Conservation (phyloP, 2,888 invertebrate genomes). For the Xestia xanthographa region DNA sequence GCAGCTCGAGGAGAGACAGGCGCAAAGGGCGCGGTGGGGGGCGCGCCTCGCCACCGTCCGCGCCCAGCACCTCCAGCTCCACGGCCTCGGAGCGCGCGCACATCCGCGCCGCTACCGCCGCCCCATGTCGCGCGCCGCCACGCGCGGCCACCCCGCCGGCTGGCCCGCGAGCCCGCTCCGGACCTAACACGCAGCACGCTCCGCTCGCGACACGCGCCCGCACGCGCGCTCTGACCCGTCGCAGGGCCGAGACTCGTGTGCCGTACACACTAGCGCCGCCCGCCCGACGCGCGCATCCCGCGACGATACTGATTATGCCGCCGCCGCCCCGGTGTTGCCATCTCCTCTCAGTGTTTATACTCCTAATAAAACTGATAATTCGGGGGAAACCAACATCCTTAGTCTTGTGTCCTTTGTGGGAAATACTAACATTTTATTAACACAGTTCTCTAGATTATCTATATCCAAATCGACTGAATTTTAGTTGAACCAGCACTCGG, state of each 20-base stretch:
- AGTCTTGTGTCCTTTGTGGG: slow-evolving; percentile 16
- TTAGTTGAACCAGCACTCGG: neutral
- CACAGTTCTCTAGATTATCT: neutral
- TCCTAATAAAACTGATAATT: slow-evolving; percentile 46
- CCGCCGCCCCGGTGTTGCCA: slow-evolving; percentile 75
- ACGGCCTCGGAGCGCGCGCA: slow-evolving; percentile 95
- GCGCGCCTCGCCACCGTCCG: slow-evolving; percentile 94
- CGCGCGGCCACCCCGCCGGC: slow-evolving; percentile 79
- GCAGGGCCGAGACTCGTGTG: slow-evolving; percentile 77
- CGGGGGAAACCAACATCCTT: slow-evolving; percentile 15
- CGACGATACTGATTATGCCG: slow-evolving; percentile 64
- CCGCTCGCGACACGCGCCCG: slow-evolving; percentile 71
- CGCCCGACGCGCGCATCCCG: slow-evolving; percentile 75
- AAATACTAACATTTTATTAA: slow-evolving; percentile 7
- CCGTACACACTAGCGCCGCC: slow-evolving; percentile 74
- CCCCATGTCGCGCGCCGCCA: slow-evolving; percentile 92
- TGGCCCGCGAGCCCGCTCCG: slow-evolving; percentile 76
- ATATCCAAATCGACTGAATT: neutral
- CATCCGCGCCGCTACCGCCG: slow-evolving; percentile 93
- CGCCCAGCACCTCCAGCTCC: slow-evolving; percentile 95
- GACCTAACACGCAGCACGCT: slow-evolving; percentile 73
- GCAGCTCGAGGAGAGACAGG: slow-evolving; percentile 92
- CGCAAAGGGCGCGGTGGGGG: slow-evolving; percentile 93
- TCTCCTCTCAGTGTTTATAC: slow-evolving; percentile 59
- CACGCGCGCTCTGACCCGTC: slow-evolving; percentile 81